These are phyloP conservation scores for Macaca mulatta DNA, from an alignment of 2,113 vertebrate species.

Conservation along the genomic window DNA sequence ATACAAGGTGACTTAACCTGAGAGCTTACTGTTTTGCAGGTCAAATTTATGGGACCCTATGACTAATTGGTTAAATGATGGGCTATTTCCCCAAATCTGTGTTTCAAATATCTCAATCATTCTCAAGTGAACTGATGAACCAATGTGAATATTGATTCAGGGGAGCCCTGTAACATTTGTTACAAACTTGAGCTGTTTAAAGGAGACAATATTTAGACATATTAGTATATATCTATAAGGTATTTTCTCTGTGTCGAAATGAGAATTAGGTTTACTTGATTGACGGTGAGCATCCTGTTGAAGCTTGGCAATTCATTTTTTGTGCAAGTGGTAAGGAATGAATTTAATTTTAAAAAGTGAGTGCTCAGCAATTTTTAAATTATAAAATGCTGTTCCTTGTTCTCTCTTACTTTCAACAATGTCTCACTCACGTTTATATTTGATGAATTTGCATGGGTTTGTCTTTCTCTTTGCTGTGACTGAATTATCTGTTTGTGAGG, in stretches of 20 bases:
- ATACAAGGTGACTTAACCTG: not conserved
- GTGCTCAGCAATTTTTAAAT: not conserved
- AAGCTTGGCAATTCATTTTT: not conserved
- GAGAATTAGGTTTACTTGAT: not conserved
- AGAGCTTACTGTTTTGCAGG: not conserved
- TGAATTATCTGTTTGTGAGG: not conserved
- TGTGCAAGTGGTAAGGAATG: not conserved
- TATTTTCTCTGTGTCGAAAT: not conserved
- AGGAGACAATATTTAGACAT: not conserved
- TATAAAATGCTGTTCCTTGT: not conserved
- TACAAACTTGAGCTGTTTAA: not conserved
- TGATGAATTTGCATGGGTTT: not conserved
- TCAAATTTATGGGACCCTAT: accelerated
- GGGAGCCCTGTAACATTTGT: not conserved
- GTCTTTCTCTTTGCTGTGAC: not conserved
- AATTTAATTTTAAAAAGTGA: not conserved
- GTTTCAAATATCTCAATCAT: not conserved
- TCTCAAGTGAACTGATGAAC: not conserved
- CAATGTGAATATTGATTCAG: not conserved
- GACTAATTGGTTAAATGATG: not conserved
- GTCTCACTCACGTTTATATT: not conserved
- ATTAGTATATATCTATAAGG: not conserved
- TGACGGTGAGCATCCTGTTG: not conserved
- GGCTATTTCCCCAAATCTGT: not conserved
- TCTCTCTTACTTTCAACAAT: not conserved